These are phyloP conservation scores for Hyperoplus lanceolatus DNA, from an alignment of 2,797 vertebrate species.

Conservation along the genomic window DNA sequence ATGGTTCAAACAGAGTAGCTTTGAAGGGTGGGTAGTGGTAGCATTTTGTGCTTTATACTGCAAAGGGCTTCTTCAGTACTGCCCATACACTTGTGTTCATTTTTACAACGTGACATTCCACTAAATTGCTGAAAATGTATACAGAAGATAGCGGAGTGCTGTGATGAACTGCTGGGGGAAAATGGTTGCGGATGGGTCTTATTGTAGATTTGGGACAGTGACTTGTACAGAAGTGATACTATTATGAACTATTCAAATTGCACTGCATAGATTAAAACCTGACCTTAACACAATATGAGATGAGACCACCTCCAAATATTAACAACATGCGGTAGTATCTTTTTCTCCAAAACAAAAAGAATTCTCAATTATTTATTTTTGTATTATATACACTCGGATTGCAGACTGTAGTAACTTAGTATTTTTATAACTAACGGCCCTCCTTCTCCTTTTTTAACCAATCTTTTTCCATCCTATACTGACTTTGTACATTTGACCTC, in stretches of 20 bases:
- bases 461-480: conserved; percentile 58
- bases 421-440: conserved; percentile 62
- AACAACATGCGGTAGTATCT: conserved; percentile 22
- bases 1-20: conserved; percentile 67
- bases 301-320: conserved; percentile 37
- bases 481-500: conserved; percentile 71
- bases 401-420: conserved; percentile 49
- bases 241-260: conserved; percentile 72
- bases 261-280: conserved; percentile 68
- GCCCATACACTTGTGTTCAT: conserved; percentile 27
- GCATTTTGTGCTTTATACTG: conserved; percentile 40
- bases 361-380: conserved; percentile 79
- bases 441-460: conserved; percentile 44
- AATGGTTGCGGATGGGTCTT: conserved; percentile 25
- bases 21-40: conserved; percentile 24
- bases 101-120: conserved; percentile 71
- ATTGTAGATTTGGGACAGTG: conserved; percentile 46
- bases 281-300: conserved; percentile 33
- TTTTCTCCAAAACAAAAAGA: conserved; percentile 45
- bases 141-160: conserved; percentile 26
- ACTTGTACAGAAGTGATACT: conserved; percentile 69
- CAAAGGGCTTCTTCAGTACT: conserved; percentile 47
- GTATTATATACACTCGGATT: conserved; percentile 69
- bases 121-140: conserved; percentile 14
- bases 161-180: conserved; percentile 26